Percentiles rank a stretch among this genome's conserved stretches.
These are phyloP conservation scores for Hylaeus anthracinus DNA, from an alignment of 1,140 invertebrate genomes.

Conservation along the genomic window DNA sequence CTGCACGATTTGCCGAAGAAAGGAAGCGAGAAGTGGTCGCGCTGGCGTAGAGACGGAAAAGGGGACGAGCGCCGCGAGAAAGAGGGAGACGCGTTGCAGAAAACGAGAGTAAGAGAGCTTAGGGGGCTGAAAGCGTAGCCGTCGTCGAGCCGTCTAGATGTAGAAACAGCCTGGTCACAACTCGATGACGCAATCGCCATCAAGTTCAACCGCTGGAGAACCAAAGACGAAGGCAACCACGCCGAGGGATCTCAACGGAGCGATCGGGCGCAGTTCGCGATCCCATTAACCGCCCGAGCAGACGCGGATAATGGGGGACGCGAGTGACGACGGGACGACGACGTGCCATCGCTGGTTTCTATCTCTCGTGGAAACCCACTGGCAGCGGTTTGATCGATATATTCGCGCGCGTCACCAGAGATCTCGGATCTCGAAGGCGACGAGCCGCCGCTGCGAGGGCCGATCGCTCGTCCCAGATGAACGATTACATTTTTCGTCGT, in stretches of 20 bases:
- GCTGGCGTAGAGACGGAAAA: not conserved
- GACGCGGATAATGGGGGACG: constrained; percentile 40
- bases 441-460: no score
- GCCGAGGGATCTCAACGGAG: constrained; percentile 45
- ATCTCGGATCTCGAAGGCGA: constrained; percentile 25
- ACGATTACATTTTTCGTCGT: constrained; percentile 6
- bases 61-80: not conserved
- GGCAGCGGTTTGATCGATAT: constrained; percentile 50
- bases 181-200: constrained; percentile 66
- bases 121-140: constrained; percentile 27
- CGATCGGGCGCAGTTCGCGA: constrained; percentile 49
- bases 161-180: constrained; percentile 52
- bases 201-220: constrained; percentile 48
- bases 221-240: constrained; percentile 52
- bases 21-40: not conserved
- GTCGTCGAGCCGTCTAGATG: constrained; percentile 43
- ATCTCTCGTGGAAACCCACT: constrained; percentile 26
- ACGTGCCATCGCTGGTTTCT: constrained; percentile 25
- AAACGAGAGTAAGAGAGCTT: constrained; percentile 39
- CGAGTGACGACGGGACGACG: constrained; percentile 35
- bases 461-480: not conserved
- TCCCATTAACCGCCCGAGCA: constrained; percentile 60
- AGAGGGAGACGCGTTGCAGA: constrained; percentile 6
- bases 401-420: constrained; percentile 30
- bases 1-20: constrained; percentile 32